Base-by-base conservation (phyloP, 2,888 invertebrate genomes). In the Crossocerus cetratus region DNA sequence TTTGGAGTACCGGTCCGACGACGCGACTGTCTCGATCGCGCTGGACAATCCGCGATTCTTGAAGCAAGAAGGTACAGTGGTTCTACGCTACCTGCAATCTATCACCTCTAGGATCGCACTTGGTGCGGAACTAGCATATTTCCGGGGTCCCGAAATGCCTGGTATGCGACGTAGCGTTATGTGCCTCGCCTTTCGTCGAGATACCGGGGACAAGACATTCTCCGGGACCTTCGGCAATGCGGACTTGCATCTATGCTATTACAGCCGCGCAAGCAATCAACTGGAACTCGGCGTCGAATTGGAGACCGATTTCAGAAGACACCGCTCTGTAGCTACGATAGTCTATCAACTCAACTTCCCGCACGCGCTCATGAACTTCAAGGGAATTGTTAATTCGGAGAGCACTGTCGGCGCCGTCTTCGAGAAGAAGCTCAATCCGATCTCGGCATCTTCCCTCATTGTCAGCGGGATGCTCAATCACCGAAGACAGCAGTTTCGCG, bases 261-360 rank as follows among this genome's bases (percentile, higher is more conserved):
- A 93, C 85, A 94, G 93, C 69, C 92, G 92, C 84, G 92, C 93
- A 16, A 93, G 92, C 81, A 92, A 93, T 65, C 92, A 93, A 70
- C 83, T 93, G 22, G 93, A 94, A 83, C 82, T 95, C 73, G 95
- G 94, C 1, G 93, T 94, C 0, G 95, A 95, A 85, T 86, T 94
- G 59, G 93, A 94, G 82, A 92, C 93, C 1, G 94, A 93, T 85
- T 86, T 93, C 65, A 90, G 92, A 61, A 90, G 91, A 67, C 92
- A 92, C 75, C 93, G 94, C 77, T 92, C 93, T 53, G 90, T 92
- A 2, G 93, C 93, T n/a, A 92, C 93, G 0, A 86, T 94, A 57
- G 93, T 93, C 16, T 95, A 94, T 85, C 93, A 93, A 86, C 87
- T 92, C 49, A 93, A 94, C 81, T 85, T 94, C 22, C 93, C 94